These are phyloP conservation scores for Staurois parvus DNA, from an alignment of 2,797 vertebrate genomes.

Conservation along the genomic window DNA sequence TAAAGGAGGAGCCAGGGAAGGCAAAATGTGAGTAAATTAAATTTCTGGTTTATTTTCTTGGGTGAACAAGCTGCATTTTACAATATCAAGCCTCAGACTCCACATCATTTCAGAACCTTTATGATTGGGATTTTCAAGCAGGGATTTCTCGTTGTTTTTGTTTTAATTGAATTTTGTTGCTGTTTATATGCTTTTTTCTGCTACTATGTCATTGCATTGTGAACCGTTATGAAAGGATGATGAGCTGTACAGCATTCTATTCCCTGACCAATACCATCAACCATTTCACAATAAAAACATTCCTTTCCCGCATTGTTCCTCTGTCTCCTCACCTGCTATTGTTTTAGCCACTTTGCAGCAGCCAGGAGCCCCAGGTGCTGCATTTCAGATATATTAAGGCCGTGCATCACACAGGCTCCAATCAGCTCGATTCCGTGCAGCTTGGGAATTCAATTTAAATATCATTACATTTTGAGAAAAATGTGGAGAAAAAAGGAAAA, in stretches of 20 bases:
- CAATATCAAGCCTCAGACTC: neutral
- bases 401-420: constrained; percentile 13
- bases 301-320: neutral
- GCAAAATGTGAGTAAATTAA: too few species aligned
- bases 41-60: too few species aligned
- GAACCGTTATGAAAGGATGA: neutral
- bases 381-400: constrained; percentile 50
- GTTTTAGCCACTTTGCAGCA: constrained; percentile 39
- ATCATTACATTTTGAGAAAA: constrained; percentile 51
- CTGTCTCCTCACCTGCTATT: constrained; percentile 14
- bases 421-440: constrained; percentile 26
- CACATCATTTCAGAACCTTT: neutral
- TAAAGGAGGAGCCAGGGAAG: too few species aligned
- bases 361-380: constrained; percentile 49
- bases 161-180: neutral
- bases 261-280: neutral
- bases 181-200: neutral
- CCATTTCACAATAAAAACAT: neutral
- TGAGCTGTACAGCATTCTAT: neutral
- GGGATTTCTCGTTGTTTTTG: neutral
- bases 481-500: constrained; percentile 12
- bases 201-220: neutral
- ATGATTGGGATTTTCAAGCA: neutral
- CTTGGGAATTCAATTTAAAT: constrained; percentile 61
- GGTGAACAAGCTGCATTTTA: too few species aligned